These are phyloP conservation scores for human (Homo sapiens) DNA, from an alignment of 2,113 vertebrate species.

Conservation along the genomic window DNA sequence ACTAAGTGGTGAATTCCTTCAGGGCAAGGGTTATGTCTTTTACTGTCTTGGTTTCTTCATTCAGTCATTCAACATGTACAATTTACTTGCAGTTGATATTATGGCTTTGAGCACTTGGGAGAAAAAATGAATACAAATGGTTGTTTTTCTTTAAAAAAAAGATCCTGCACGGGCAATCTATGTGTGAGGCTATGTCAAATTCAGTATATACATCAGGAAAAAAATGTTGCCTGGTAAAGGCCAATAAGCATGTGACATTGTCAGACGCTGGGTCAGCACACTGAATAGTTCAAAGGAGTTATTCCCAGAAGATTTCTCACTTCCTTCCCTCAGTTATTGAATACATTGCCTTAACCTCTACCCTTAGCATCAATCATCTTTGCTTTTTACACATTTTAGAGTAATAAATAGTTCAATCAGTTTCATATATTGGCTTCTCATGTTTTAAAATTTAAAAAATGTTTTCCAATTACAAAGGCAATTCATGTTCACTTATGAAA, in stretches of 20 bases:
- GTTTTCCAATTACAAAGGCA: constrained; percentile 18
- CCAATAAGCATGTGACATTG: not conserved
- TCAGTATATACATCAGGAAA: constrained; percentile 33
- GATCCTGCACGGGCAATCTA: not conserved
- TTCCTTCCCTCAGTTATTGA: not conserved
- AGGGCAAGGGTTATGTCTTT: not conserved
- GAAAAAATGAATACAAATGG: not conserved
- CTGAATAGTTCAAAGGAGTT: not conserved
- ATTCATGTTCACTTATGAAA: not conserved
- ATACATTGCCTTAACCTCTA: not conserved
- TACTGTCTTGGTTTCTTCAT: not conserved
- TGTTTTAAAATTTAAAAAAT: not conserved
- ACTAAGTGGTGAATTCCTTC: not conserved
- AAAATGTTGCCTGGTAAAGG: not conserved
- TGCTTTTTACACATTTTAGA: not conserved
- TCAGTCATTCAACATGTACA: not conserved
- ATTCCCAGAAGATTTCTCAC: not conserved
- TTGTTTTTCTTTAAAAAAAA: not conserved
- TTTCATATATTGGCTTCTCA: not conserved
- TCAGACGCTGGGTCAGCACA: not conserved
- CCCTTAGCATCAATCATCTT: not conserved
- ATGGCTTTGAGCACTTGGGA: not conserved
- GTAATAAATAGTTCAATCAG: constrained; percentile 4
- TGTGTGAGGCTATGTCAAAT: not conserved
- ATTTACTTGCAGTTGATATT: not conserved